Conservation (phyloP, 2,888 invertebrate species). For the Horisme vitalbata region DNA sequence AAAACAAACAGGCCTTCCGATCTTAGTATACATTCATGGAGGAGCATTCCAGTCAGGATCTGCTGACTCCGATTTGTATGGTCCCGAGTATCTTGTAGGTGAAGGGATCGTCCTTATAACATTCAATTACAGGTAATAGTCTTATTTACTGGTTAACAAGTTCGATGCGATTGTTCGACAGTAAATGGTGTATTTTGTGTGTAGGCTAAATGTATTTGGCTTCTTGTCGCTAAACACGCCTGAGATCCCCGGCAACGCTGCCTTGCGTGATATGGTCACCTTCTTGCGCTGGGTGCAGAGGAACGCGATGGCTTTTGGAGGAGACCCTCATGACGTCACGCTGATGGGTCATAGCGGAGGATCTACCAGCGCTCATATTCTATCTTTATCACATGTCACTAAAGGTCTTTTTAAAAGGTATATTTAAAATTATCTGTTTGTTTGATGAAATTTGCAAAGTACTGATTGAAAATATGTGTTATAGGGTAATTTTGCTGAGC, state of each 20-base stretch:
- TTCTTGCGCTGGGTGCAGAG: conserved; percentile 58
- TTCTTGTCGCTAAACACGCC: conserved; percentile 5
- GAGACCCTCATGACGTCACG: conserved; percentile 56
- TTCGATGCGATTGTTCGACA: not conserved
- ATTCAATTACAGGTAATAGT: conserved; percentile 49
- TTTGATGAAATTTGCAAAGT: not conserved
- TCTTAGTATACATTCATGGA: conserved; percentile 65
- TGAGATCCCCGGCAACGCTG: conserved; percentile 61
- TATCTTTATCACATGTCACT: conserved; percentile 48
- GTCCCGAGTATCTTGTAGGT: conserved; percentile 48
- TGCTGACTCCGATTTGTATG: conserved; percentile 42
- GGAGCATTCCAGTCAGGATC: conserved; percentile 52
- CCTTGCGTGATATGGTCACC: conserved; percentile 55
- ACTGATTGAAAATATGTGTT: not conserved
- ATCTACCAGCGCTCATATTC: conserved; percentile 47
- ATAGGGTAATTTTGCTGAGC: conserved; percentile 38
- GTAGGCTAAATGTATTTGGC: conserved; percentile 4
- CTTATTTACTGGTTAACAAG: not conserved
- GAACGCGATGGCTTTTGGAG: conserved; percentile 57
- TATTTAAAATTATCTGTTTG: not conserved
- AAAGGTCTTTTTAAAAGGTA: conserved; percentile 26
- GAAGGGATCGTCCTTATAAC: conserved; percentile 48
- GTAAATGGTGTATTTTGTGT: not conserved
- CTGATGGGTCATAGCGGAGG: conserved; percentile 63
- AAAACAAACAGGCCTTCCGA: conserved; percentile 43